Evolutionary conservation across 2,113 vertebrate genomes (phyloP).

Genomic region (Platycercus adscitus): DNA sequence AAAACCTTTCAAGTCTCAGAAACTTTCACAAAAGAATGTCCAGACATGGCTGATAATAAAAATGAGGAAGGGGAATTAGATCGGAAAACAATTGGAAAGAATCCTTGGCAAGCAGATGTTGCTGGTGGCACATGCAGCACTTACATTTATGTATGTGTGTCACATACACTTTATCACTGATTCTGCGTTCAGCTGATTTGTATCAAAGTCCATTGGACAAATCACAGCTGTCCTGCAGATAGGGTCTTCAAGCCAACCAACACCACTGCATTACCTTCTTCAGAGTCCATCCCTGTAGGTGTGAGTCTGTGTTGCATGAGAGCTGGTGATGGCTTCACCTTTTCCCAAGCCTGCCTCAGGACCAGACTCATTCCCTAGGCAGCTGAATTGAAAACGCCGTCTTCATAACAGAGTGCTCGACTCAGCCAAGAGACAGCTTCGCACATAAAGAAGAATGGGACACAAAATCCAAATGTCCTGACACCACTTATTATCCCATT

Average conservation of each 20-base stretch:
- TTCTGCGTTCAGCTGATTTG: not conserved
- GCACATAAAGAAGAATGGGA: not conserved
- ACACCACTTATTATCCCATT: constrained; percentile 11
- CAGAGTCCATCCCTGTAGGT: not conserved
- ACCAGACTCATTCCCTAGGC: not conserved
- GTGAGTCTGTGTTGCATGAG: not conserved
- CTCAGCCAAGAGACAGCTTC: not conserved
- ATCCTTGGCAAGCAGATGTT: not conserved
- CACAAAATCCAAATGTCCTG: constrained; percentile 3
- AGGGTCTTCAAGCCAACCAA: not conserved
- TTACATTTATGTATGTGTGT: not conserved
- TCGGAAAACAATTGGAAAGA: not conserved
- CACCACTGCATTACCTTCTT: not conserved
- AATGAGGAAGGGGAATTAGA: not conserved
- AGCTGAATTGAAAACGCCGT: not conserved
- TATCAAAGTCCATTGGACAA: not conserved
- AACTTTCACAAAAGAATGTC: not conserved
- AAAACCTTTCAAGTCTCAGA: not conserved
- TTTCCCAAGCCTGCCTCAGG: not conserved
- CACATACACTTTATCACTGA: not conserved
- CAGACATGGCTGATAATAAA: not conserved
- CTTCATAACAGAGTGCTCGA: not conserved
- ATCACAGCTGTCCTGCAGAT: not conserved
- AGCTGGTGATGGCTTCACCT: not conserved
- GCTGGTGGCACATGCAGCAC: not conserved